Conservation (phyloP, 2,113 vertebrate genomes). For the Aptenodytes patagonicus region DNA sequence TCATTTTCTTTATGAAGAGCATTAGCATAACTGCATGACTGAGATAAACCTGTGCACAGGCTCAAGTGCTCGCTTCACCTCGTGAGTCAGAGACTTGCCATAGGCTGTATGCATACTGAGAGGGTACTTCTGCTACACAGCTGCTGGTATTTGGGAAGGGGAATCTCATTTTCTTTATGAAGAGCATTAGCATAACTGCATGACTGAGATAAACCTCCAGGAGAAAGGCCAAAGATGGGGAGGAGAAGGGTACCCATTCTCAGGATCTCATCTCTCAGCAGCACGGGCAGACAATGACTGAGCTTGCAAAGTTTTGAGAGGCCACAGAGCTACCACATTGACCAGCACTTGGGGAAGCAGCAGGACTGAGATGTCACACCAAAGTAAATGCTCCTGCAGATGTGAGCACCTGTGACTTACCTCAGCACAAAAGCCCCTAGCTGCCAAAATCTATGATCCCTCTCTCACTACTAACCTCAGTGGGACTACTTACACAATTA, state of each 20-base stretch:
- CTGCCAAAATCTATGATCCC: not conserved
- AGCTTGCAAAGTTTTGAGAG: not conserved
- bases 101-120: not conserved
- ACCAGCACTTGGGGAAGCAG: not conserved
- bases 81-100: not conserved
- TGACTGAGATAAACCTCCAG: not conserved
- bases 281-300: accelerated
- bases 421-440: not conserved
- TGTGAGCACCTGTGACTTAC: not conserved
- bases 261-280: not conserved
- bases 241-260: not conserved
- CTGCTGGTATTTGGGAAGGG: not conserved
- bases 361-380: not conserved
- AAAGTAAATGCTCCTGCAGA: not conserved
- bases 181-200: not conserved
- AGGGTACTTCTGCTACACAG: not conserved
- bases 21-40: too few relatives aligned
- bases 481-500: not conserved
- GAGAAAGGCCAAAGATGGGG: not conserved
- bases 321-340: not conserved
- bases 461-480: not conserved
- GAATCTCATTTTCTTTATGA: not conserved
- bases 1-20: too few relatives aligned
- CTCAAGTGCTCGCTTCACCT: not conserved
- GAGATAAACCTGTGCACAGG: too few relatives aligned